Percentiles rank a stretch among this genome's conserved stretches.
These are phyloP conservation scores for Sminthurides aquaticus DNA, from an alignment of 2,888 invertebrate genomes.

Conservation along the genomic window DNA sequence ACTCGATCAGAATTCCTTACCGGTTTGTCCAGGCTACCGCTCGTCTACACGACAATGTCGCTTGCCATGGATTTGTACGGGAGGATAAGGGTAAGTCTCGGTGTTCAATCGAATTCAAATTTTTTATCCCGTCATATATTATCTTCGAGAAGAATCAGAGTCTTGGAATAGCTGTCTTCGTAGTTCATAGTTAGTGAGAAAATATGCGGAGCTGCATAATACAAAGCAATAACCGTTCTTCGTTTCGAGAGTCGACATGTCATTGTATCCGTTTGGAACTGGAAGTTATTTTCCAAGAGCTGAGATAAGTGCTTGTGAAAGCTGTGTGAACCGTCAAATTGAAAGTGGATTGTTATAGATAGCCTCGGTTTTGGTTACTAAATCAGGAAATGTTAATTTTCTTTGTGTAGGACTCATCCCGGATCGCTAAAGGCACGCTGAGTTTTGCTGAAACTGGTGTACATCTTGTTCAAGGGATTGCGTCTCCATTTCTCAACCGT, in stretches of 20 bases:
- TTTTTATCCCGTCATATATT: neutral
- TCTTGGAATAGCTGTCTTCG: too few species aligned
- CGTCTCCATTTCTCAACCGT: conserved; percentile 26
- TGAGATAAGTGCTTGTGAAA: too few species aligned
- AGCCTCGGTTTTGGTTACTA: too few species aligned
- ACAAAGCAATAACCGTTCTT: neutral
- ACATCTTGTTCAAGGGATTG: neutral
- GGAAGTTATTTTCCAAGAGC: too few species aligned
- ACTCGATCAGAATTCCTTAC: conserved; percentile 43
- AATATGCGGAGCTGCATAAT: too few species aligned
- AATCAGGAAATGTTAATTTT: too few species aligned
- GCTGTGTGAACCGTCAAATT: too few species aligned
- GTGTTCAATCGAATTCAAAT: neutral
- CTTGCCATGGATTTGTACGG: conserved; percentile 46
- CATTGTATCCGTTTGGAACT: too few species aligned
- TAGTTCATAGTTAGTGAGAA: too few species aligned
- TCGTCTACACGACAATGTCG: conserved; percentile 46
- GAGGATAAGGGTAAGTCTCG: conserved; percentile 46
- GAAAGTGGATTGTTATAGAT: too few species aligned
- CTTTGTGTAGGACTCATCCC: conserved; percentile 1
- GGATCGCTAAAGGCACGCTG: neutral
- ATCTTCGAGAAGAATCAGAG: neutral
- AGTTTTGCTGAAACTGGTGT: neutral
- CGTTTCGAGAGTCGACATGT: too few species aligned
- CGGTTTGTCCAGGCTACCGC: conserved; percentile 46